Percentiles rank a stretch among this genome's conserved stretches.
Conservation (phyloP, 1,140 invertebrate genomes). For the Oryctes rhinoceros region DNA sequence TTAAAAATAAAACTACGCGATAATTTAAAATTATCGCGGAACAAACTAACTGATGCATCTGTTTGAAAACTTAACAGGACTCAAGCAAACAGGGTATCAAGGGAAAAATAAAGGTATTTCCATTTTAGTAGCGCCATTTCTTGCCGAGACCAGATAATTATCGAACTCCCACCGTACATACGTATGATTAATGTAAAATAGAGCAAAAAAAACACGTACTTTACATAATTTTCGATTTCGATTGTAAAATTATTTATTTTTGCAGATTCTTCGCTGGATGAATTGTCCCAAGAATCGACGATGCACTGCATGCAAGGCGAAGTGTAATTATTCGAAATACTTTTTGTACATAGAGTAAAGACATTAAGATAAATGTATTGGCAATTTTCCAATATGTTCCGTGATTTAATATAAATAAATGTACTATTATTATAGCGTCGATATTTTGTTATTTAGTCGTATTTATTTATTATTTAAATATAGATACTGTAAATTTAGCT, state of each 20-base stretch:
- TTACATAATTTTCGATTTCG: no score
- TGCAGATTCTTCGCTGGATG: slow-evolving; percentile 82
- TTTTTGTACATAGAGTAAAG: slow-evolving; percentile 4
- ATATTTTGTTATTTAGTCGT: slow-evolving; percentile 56
- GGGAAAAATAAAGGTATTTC: no score
- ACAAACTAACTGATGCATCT: no score
- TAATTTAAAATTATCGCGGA: no score
- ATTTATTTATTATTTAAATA: slow-evolving; percentile 54
- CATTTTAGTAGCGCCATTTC: no score
- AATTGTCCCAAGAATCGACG: slow-evolving; percentile 81
- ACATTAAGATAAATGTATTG: slow-evolving; percentile 45
- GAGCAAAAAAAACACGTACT: no score
- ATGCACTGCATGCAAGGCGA: slow-evolving; percentile 81
- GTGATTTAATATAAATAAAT: slow-evolving; percentile 54
- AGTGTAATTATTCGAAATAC: slow-evolving; percentile 62
- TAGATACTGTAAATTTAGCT: slow-evolving; percentile 47
- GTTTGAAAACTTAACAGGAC: no score
- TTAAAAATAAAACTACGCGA: no score
- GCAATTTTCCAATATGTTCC: slow-evolving; percentile 51
- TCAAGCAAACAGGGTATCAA: no score
- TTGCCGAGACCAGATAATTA: no score
- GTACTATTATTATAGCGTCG: slow-evolving; percentile 53
- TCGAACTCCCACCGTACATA: no score
- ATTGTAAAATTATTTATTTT: slow-evolving; percentile 56
- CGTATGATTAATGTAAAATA: no score